Base-by-base conservation (phyloP, 2,888 invertebrate species). In the Lysandra bellargus region DNA sequence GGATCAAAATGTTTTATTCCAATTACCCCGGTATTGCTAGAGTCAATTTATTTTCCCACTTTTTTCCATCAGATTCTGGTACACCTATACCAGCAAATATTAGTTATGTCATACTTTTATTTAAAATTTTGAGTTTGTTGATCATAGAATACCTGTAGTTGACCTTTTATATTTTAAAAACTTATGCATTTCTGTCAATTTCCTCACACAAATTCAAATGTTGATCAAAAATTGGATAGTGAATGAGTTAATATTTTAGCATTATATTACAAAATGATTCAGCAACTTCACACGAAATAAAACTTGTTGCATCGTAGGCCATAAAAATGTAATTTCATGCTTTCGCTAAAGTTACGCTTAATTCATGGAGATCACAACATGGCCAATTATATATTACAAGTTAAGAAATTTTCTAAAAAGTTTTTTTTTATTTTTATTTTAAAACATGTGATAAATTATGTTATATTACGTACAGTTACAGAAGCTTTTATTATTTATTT, bases 291-390 rank as follows among this genome's bases (percentile, higher is more conserved):
- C 33, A 12, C 14, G 74, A 74, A 74, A 44, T 44, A n/a, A 74
- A 74, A 74, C 17, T 44, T 5, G 44, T 74, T 74, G 9, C 74
- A 9, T 23, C 17, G 37, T 73, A 40, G 7, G 73, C 73, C 40
- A 73, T 73, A 73, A 73, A 73, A 74, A 44, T 44, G 17, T 44
- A 44, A 44, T 74, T 74, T 74, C 74, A 74, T 74, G 74, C 74
- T 74, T 74, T 74, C n/a, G 44, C 74, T 44, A 74, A 74, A 74
- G 14, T 40, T 40, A 73, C 40, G 17, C 40, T 4, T n/a, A 40
- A 37, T 72, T 73, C 6, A n/a, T 5, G n/a, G 72, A 73, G 40
- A 73, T 33, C 12, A 14, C 64, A 61, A 23, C 61, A 33, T 69
- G 23, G 23, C 64, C 9, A 69, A 33, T 33, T 69, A 14, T 4